Conservation (phyloP, 2,888 invertebrate species). For the Clostera curtula region DNA sequence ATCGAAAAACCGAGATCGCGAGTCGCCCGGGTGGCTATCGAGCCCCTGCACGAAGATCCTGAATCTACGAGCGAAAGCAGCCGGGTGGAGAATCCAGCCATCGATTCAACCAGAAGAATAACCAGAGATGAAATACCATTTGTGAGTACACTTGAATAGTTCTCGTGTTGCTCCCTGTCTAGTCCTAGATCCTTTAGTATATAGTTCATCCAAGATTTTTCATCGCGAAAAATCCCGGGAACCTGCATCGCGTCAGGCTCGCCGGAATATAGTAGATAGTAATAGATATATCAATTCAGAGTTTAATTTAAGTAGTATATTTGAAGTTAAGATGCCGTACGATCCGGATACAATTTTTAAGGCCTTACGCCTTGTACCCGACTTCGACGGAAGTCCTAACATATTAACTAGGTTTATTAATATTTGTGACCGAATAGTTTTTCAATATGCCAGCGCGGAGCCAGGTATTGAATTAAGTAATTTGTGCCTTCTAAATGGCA, state of each 20-base stretch:
- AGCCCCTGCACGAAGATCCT: constrained; percentile 4
- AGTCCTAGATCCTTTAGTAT: not conserved
- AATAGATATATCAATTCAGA: constrained; percentile 1
- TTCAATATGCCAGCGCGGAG: not conserved
- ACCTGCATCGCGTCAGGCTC: too few relatives aligned
- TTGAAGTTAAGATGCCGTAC: not conserved
- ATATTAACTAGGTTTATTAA: constrained; percentile 17
- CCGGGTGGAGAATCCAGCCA: constrained; percentile 5
- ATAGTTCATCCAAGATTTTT: constrained; percentile 3
- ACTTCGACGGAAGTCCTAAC: constrained; percentile 14
- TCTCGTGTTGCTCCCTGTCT: constrained; percentile 7
- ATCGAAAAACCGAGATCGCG: constrained; percentile 1
- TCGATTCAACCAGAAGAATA: constrained; percentile 7
- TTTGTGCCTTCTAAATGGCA: too few relatives aligned
- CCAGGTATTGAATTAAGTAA: constrained; percentile 5
- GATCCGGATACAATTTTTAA: constrained; percentile 1
- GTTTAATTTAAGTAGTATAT: not conserved
- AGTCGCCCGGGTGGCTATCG: constrained; percentile 3
- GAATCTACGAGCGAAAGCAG: constrained; percentile 7
- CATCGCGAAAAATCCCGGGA: constrained; percentile 2
- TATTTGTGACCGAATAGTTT: constrained; percentile 18
- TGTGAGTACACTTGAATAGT: constrained; percentile 9
- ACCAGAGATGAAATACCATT: constrained; percentile 5
- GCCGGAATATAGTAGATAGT: constrained; percentile 1
- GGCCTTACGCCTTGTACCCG: constrained; percentile 5